Evolutionary conservation across 2,888 invertebrate genomes (phyloP), one percentile per base, ranked within the genome.

Genomic region (Notodonta dromedarius): DNA sequence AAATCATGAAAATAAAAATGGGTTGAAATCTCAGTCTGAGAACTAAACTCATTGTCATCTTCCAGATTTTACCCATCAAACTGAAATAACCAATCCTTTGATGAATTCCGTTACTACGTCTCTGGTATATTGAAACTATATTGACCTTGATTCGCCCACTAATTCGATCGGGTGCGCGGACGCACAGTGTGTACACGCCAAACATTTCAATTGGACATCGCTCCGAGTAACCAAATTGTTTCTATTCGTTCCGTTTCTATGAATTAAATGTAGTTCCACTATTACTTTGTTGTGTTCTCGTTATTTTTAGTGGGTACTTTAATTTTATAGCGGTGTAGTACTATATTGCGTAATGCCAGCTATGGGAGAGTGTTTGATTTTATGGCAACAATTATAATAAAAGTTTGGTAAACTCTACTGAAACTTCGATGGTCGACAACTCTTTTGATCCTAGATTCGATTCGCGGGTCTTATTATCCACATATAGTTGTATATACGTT

Each of bases 81-180:
- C 35, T 51, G 14, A 14, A 51, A 16, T 5, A 51, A 5, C 5
- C 4, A 4, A 51, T 51, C 9, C 6, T n/a, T 9, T 12, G 8
- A 11, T 1, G 52, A 52, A 9, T 32, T 14, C 16, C 50, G 2
- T n/a, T 50, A n/a, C 4, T 9, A 50, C 32, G 8, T 24, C 52
- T 24, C 35, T 6, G 35, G 24, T 69, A 62, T 63, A 73, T 63
- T 67, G 64, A 66, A 79, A 83, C 78, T 74, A 73, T 70, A 74
- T 74, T 82, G 73, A 76, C 85, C 84, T 86, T 84, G 85, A 76
- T 70, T 66, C 66, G 70, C 77, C 74, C 66, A 63, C 65, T 65
- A 64, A 66, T 60, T 68, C 64, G 57, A 62, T 65, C 61, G 48
- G 35, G 46, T 62, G 68, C 64, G 63, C 65, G 44, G 44, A 59